phyloP scores from a whole-genome alignment of 92 coral and sea anemone species.

The Blastomussa wellsi region DNA sequence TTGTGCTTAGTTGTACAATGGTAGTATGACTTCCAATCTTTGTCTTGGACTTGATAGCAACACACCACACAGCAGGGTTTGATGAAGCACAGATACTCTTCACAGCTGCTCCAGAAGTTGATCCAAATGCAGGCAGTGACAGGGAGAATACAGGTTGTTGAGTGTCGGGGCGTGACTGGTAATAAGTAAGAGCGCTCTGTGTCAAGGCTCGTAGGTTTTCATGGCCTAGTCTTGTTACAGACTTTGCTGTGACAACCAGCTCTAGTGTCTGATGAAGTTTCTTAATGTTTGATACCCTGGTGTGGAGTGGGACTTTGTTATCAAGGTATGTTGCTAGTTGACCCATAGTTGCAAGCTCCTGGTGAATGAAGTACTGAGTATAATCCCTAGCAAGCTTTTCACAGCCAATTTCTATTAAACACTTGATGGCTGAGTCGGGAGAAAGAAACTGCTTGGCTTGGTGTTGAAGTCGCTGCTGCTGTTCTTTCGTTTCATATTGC shows the following conservation, averaged over 20 bases:
- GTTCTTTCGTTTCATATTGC: slow-evolving; percentile 76
- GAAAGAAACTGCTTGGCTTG: slow-evolving; percentile 45
- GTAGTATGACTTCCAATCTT: slow-evolving; percentile 63
- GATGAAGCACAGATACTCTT: slow-evolving; percentile 73
- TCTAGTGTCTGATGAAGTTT: slow-evolving; percentile 88
- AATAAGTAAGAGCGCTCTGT: slow-evolving; percentile 78
- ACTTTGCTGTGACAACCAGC: slow-evolving; percentile 75
- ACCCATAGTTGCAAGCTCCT: slow-evolving; percentile 89
- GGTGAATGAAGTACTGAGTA: slow-evolving; percentile 76
- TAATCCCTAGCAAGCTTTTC: slow-evolving; percentile 89
- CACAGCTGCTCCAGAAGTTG: slow-evolving; percentile 78
- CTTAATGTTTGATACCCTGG: slow-evolving; percentile 67
- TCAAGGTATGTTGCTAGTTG: slow-evolving; percentile 72
- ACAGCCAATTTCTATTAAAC: slow-evolving; percentile 80
- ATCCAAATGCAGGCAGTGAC: slow-evolving; percentile 91
- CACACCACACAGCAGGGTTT: slow-evolving; percentile 84
- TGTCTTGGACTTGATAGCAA: slow-evolving; percentile 65
- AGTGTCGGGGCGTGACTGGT: slow-evolving; percentile 58
- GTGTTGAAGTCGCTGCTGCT: slow-evolving; percentile 54
- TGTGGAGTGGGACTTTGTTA: slow-evolving; percentile 38
- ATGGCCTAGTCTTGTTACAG: slow-evolving; percentile 74
- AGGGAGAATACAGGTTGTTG: slow-evolving; percentile 85
- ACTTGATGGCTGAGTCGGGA: slow-evolving; percentile 55
- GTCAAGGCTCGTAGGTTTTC: slow-evolving; percentile 79
- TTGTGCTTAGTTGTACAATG: slow-evolving; percentile 68